Evolutionary conservation across 2,888 invertebrate genomes (phyloP).

Genomic region (Leucoptera coffeella): DNA sequence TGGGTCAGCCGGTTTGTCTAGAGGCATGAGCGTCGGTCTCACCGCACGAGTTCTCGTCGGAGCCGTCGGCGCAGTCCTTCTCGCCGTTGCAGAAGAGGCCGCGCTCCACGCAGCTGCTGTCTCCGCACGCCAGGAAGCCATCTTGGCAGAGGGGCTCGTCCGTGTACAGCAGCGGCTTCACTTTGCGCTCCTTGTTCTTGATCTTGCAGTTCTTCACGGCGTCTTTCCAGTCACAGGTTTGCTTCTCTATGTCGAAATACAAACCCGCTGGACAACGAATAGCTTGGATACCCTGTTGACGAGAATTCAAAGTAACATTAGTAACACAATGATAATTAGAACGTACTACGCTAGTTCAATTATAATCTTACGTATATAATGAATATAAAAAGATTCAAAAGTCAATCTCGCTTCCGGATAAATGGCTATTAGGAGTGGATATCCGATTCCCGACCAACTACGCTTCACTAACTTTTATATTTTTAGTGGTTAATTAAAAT

Average conservation of each 20-base stretch:
- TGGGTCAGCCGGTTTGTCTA: too few species aligned
- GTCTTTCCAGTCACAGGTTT: conserved; percentile 92
- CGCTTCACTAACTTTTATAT: too few species aligned
- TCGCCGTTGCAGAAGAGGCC: conserved; percentile 92
- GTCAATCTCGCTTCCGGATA: too few species aligned
- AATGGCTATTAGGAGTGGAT: too few species aligned
- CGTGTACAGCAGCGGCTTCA: conserved; percentile 80
- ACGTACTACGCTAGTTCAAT: too few species aligned
- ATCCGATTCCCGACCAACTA: too few species aligned
- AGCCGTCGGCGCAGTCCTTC: conserved; percentile 82
- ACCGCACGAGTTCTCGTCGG: conserved; percentile 89
- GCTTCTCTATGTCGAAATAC: conserved; percentile 90
- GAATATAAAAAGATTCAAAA: too few species aligned
- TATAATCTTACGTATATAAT: too few species aligned
- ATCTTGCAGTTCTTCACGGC: conserved; percentile 89
- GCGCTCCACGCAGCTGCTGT: conserved; percentile 78
- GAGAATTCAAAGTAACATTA: too few species aligned
- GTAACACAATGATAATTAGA: too few species aligned
- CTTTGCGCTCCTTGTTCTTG: conserved; percentile 83
- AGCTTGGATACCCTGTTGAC: conserved; percentile 75
- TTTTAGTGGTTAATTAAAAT: too few species aligned
- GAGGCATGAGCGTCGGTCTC: too few species aligned
- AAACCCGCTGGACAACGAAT: conserved; percentile 89
- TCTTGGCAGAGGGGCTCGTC: conserved; percentile 87
- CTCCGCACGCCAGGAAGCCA: conserved; percentile 82